Evolutionary conservation across 2,797 vertebrate genomes (phyloP).

Genomic region (Otolemur crassicaudatus): DNA sequence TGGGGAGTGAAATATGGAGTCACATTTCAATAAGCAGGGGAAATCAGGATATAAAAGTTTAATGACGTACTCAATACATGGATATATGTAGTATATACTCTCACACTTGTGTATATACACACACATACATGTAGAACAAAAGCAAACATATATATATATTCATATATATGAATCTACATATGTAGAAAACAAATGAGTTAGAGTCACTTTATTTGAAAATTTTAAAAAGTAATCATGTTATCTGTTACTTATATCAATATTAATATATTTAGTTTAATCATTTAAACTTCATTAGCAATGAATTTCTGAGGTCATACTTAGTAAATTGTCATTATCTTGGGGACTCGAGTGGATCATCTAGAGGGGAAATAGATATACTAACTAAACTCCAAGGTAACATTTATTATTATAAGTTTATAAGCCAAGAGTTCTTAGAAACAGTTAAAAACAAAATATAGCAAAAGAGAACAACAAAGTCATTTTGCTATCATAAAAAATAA

Average conservation of each 20-base stretch:
- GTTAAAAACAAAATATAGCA: background rate
- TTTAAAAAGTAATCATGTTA: background rate
- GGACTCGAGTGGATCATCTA: background rate
- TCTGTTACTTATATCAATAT: background rate
- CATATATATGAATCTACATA: background rate
- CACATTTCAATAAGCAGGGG: background rate
- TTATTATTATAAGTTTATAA: background rate
- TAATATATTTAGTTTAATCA: background rate
- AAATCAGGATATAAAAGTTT: background rate
- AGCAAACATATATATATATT: background rate
- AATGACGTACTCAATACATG: background rate
- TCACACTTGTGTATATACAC: rapidly evolving
- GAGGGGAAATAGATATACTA: background rate
- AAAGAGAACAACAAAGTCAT: background rate
- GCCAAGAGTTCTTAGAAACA: background rate
- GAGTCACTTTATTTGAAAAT: background rate
- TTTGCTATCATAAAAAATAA: background rate
- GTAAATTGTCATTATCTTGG: background rate
- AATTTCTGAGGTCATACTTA: background rate
- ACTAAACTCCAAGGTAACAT: background rate
- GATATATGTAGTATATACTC: background rate
- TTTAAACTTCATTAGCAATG: background rate
- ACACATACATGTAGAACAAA: background rate
- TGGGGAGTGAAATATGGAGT: background rate
- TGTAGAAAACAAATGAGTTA: background rate